Conservation (phyloP, 2,113 vertebrate genomes). For the Sardina pilchardus region DNA sequence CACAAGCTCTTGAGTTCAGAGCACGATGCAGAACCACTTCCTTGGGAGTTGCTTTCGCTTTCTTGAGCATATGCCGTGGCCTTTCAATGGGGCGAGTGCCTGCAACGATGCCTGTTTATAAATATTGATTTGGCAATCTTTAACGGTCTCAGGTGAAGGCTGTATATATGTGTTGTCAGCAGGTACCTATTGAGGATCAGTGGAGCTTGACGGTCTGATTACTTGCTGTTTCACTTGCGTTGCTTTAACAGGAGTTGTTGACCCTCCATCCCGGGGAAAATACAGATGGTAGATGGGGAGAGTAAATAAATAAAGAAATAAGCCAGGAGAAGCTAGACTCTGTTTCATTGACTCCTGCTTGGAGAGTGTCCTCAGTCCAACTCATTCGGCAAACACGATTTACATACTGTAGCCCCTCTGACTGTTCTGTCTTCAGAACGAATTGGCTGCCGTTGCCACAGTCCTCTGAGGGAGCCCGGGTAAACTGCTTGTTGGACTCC, state of each 20-base stretch:
- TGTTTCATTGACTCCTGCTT: neutral
- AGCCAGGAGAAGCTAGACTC: neutral
- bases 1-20: neutral
- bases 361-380: neutral
- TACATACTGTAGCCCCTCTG: neutral
- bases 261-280: neutral
- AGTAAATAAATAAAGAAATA: neutral
- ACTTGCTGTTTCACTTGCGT: neutral
- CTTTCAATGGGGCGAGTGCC: neutral
- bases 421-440: neutral
- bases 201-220: conserved; percentile 10
- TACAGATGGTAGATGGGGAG: neutral
- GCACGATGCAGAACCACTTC: neutral
- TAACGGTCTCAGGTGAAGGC: neutral
- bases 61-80: neutral
- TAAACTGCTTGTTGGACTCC: conserved; percentile 18
- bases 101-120: neutral
- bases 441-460: neutral
- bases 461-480: conserved; percentile 23
- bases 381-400: neutral
- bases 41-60: neutral
- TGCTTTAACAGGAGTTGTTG: neutral
- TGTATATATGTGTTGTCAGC: neutral
- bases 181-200: neutral
- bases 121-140: neutral